Conservation (phyloP, 1,140 invertebrate species). For the Heliothis virescens region DNA sequence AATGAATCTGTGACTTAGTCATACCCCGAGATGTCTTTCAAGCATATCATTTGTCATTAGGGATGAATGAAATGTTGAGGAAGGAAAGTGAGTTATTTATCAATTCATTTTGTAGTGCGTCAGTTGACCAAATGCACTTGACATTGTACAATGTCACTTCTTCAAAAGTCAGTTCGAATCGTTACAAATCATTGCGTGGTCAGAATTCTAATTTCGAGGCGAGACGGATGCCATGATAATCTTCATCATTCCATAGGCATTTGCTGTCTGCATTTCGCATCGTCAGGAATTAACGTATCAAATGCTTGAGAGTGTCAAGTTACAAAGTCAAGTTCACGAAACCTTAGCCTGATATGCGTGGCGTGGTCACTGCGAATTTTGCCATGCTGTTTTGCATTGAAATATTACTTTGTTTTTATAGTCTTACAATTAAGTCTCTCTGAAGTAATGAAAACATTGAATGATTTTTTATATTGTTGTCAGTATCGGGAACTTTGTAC, state of each 20-base stretch:
- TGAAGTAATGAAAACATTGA: no score
- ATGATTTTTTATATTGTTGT: no score
- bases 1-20: no score
- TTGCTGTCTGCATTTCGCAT: not conserved
- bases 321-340: slow-evolving; percentile 25
- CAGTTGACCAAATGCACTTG: not conserved
- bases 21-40: no score
- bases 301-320: not conserved
- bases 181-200: not conserved
- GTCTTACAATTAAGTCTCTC: not conserved
- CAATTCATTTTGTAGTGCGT: not conserved
- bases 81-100: no score
- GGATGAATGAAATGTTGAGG: no score
- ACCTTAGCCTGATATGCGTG: not conserved
- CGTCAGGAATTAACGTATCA: slow-evolving; percentile 3
- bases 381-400: not conserved
- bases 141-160: not conserved
- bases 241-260: slow-evolving; percentile 4
- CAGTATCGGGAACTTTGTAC: no score
- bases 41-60: no score
- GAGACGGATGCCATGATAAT: not conserved
- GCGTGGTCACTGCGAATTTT: not conserved
- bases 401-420: not conserved
- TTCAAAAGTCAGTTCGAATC: not conserved
- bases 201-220: not conserved